phyloP scores from a whole-genome alignment of 2,888 invertebrate genomes.

The Sesia bembeciformis region DNA sequence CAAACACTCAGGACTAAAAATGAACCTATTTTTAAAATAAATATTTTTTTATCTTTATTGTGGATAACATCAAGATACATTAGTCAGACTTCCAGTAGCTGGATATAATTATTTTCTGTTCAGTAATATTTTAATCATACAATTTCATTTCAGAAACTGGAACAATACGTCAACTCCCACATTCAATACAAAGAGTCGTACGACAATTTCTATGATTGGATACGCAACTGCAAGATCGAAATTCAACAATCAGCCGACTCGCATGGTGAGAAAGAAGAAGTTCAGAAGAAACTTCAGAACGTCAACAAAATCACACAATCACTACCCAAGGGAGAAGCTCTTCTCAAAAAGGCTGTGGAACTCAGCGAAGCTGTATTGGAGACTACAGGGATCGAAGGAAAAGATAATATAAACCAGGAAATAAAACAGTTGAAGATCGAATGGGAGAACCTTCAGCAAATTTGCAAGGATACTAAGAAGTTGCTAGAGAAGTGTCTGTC shows the following conservation, averaged over 20 bases:
- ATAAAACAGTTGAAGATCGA: conserved; percentile 85
- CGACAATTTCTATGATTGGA: conserved; percentile 89
- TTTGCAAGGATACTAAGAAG: conserved; percentile 84
- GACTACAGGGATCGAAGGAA: conserved; percentile 87
- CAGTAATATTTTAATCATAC: not conserved
- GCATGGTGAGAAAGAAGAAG: conserved; percentile 88
- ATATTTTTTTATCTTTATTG: not conserved
- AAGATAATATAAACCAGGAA: conserved; percentile 86
- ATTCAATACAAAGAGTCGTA: conserved; percentile 89
- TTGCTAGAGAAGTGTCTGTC: conserved; percentile 83
- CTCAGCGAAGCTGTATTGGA: conserved; percentile 83
- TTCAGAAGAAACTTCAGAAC: conserved; percentile 83
- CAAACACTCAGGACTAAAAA: not conserved
- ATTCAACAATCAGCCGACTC: conserved; percentile 90
- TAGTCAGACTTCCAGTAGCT: no score
- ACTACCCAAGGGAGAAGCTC: conserved; percentile 80
- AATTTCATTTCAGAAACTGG: conserved; percentile 73
- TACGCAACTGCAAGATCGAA: conserved; percentile 85
- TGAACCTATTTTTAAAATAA: not conserved
- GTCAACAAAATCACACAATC: conserved; percentile 80
- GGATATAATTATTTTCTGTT: not conserved
- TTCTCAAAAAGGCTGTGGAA: conserved; percentile 83
- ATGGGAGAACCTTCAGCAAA: conserved; percentile 86
- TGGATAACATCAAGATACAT: no score
- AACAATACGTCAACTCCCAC: conserved; percentile 89